Conservation (phyloP, 2,113 vertebrate genomes). For the Regulus satrapa region DNA sequence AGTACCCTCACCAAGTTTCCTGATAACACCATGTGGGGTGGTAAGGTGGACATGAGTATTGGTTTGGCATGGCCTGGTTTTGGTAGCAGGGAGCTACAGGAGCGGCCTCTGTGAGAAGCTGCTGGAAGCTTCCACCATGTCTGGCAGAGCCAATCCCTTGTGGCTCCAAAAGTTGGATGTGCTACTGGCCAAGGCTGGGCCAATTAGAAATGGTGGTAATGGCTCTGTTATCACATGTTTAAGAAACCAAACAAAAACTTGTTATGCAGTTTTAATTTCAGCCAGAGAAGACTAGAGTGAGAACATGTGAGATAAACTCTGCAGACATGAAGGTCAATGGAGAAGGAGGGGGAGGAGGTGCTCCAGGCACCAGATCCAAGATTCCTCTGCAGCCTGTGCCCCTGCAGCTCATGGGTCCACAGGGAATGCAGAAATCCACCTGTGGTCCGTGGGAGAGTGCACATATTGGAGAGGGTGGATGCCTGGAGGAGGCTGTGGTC, state of each 20-base stretch:
- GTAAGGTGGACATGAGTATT: neutral
- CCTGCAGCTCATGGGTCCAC: neutral
- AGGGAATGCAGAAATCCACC: neutral
- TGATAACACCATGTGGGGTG: neutral
- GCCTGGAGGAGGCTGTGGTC: neutral
- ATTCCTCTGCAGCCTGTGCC: neutral
- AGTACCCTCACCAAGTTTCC: neutral
- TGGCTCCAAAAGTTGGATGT: neutral
- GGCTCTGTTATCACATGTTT: neutral
- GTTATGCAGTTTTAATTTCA: neutral
- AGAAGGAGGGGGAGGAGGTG: neutral
- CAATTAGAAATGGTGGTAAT: neutral
- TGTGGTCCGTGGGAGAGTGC: rapidly evolving
- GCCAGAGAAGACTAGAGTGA: neutral
- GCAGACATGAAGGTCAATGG: neutral
- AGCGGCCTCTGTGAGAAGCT: neutral
- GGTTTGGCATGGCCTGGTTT: neutral
- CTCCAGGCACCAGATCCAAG: too few species aligned
- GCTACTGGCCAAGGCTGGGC: neutral
- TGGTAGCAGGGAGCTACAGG: neutral
- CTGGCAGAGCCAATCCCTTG: neutral
- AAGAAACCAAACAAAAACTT: neutral
- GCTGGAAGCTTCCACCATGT: neutral
- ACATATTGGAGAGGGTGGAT: rapidly evolving
- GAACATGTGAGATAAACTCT: neutral